Conservation (phyloP, 2,888 invertebrate genomes). For the Arge pagana region DNA sequence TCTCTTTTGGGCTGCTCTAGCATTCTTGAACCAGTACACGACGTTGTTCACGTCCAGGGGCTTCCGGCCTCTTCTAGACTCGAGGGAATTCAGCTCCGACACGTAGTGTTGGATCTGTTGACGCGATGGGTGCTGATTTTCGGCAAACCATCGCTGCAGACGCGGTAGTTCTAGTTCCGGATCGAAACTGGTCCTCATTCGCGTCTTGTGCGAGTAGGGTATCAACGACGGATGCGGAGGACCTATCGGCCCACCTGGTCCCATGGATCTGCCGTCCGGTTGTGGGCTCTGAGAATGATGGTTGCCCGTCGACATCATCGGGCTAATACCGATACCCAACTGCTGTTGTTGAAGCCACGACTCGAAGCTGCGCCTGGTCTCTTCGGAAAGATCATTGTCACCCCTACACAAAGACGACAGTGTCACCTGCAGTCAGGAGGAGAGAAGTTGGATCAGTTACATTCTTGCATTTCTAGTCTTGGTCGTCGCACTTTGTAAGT, state of each 20-base stretch:
- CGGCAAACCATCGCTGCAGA: conserved; percentile 94
- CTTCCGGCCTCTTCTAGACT: conserved; percentile 89
- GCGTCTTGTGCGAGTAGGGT: conserved; percentile 73
- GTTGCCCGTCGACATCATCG: conserved; percentile 46
- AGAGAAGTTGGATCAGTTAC: background rate
- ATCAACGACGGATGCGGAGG: conserved; percentile 71
- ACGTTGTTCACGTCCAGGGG: conserved; percentile 95
- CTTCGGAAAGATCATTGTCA: conserved; percentile 79
- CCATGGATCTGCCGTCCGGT: conserved; percentile 60
- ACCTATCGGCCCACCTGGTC: conserved; percentile 61
- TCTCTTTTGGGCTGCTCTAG: conserved; percentile 92
- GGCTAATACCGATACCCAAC: conserved; percentile 48
- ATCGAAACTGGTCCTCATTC: conserved; percentile 96
- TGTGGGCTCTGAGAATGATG: conserved; percentile 51
- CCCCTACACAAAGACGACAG: conserved; percentile 84
- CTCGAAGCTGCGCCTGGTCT: conserved; percentile 85
- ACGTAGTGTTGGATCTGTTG: conserved; percentile 97
- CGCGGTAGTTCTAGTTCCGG: conserved; percentile 96
- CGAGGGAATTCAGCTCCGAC: conserved; percentile 87
- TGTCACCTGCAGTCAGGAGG: conserved; percentile 66
- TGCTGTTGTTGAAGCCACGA: conserved; percentile 69
- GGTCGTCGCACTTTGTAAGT: too few species aligned
- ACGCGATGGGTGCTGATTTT: conserved; percentile 95
- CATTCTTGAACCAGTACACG: conserved; percentile 98
- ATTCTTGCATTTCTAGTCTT: background rate